Base-by-base conservation (phyloP, 2,888 invertebrate genomes). In the Caenorhabditis imperialis region DNA sequence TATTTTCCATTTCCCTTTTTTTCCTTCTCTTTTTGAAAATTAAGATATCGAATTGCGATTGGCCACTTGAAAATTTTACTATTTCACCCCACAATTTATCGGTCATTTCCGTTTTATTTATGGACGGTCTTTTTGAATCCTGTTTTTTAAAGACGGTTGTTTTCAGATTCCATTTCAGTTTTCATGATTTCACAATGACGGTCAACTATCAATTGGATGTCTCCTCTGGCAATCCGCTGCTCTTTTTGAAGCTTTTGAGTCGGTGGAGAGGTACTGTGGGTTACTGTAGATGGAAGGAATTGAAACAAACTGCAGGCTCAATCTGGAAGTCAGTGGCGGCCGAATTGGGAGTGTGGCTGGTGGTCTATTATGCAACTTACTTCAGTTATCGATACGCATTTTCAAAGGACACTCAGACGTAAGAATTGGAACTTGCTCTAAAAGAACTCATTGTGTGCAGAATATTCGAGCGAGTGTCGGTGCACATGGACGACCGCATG, bases 121-220 rank as follows among this genome's bases (percentile, higher is more conserved):
- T n/a, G n/a, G n/a, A n/a, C n/a, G n/a, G n/a, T n/a, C n/a, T n/a
- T n/a, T n/a, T n/a, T n/a, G n/a, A n/a, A n/a, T n/a, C n/a, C n/a
- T n/a, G n/a, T n/a, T n/a, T n/a, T n/a, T n/a, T n/a, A n/a, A n/a
- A n/a, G n/a, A n/a, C n/a, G n/a, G n/a, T n/a, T n/a, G n/a, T n/a
- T n/a, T n/a, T n/a, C n/a, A n/a, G n/a, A n/a, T n/a, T n/a, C n/a
- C n/a, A n/a, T n/a, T n/a, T n/a, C 10, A 30, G 30, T 7, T 30
- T 30, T 10, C 30, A 30, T 30, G 30, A 30, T 30, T 30, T 7
- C 30, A 10, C 30, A 23, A 85, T 85, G 85, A 85, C 85, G 1
- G 84, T 85, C 8, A 75, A 77, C n/a, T 85, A 85, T 57, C 84
- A 83, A 50, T 61, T 84, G 47, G 84, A 85, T 55, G 82, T 84